These are phyloP conservation scores for Pseudomyrmex pallidus DNA, from an alignment of 1,140 invertebrate genomes.

Conservation along the genomic window DNA sequence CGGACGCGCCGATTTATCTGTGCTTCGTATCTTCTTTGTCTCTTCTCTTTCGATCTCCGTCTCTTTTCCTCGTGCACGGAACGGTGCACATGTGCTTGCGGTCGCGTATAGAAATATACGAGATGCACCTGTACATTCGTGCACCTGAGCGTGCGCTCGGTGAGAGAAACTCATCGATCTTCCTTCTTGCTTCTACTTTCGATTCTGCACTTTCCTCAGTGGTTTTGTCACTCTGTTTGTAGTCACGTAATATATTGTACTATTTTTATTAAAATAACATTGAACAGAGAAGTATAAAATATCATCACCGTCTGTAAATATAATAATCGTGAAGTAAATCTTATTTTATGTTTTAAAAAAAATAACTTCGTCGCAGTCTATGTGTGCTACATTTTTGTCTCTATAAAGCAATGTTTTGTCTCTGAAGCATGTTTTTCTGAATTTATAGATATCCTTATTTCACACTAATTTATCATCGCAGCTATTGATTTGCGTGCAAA, in stretches of 20 bases:
- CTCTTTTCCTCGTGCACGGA: not conserved
- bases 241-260: slow-evolving; percentile 16
- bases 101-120: slow-evolving; percentile 39
- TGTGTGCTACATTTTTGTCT: not conserved
- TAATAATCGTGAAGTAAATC: not conserved
- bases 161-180: slow-evolving; percentile 59
- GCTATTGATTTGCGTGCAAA: not conserved
- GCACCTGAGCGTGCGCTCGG: slow-evolving; percentile 41
- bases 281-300: not conserved
- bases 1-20: slow-evolving; percentile 66
- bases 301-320: not conserved
- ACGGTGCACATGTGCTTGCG: slow-evolving; percentile 53
- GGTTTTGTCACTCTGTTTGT: not conserved
- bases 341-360: not conserved
- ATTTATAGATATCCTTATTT: not conserved
- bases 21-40: slow-evolving; percentile 21
- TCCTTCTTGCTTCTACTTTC: slow-evolving; percentile 24
- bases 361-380: not conserved
- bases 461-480: too few relatives aligned
- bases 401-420: not conserved
- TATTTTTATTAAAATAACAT: not conserved
- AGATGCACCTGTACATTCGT: slow-evolving; percentile 50
- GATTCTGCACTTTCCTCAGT: not conserved
- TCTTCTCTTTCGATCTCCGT: not conserved
- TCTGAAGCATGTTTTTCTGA: not conserved